Base-by-base conservation (phyloP, 2,113 vertebrate genomes). In the Nycticryphes semicollaris region DNA sequence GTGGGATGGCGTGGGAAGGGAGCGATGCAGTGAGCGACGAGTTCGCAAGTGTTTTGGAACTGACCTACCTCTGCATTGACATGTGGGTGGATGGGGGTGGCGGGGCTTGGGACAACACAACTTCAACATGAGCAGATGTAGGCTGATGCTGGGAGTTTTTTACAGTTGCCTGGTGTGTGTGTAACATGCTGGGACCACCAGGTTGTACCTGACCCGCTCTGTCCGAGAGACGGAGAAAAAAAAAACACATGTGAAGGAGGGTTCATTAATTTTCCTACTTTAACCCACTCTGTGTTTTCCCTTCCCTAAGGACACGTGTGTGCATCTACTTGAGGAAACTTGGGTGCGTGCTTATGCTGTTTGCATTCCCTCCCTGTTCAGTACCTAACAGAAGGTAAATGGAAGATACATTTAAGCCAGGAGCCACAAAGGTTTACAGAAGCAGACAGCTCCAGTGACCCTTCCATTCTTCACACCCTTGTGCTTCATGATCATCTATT, bases 131-230 rank as follows among this genome's bases (percentile, higher is more conserved):
- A 88, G 78, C 90, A 94, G 85, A 90, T 89, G 85, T 28, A 48
- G 90, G 30, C 51, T 0, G 11, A 82, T 0, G 41, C 76, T 97
- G 90, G 64, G 90, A 94, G 90, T 90, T 94, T 94, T 94, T 92
- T 79, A 91, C 80, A 96, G 89, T 27, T 45, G 57, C 73, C 89
- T 88, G 67, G 62, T 82, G 86, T 15, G 80, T 12, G 47, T 24
- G 66, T 45, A 66, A 68, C 62, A 20, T n/a, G 64, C 77, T 95
- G 77, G 50, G 96, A 95, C 90, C 89, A 94, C 83, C 92, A 39
- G 2, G 18, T 90, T 0, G 35, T 84, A 93, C 86, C 92, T 78
- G 76, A 86, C 51, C 70, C 0, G 0, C 0, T 0, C 56, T 83
- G 74, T 12, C 25, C 0, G 6, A 92, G 73, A 31, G 21, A 50